A percentile compares a stretch with the other conserved stretches of the same genome.
Conservation (phyloP, 2,113 vertebrate species). For the Pseudolaguvia tuberculata region DNA sequence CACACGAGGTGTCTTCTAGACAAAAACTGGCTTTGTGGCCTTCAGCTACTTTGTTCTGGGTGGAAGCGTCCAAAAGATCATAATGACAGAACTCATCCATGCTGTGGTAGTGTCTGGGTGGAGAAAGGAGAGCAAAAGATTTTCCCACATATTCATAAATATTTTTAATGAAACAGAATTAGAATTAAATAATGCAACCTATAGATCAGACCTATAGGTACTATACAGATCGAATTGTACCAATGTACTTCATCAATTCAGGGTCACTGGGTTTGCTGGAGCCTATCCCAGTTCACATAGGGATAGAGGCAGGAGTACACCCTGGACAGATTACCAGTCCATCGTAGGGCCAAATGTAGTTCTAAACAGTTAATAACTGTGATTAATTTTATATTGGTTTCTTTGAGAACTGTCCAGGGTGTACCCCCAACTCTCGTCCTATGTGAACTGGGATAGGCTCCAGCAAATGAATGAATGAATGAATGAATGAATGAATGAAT, state of each 20-base stretch:
- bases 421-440: too few relatives aligned
- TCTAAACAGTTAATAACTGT: neutral
- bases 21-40: conserved; percentile 98
- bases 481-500: too few relatives aligned
- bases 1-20: conserved; percentile 93
- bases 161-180: neutral
- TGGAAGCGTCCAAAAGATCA: conserved; percentile 79
- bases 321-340: too few relatives aligned
- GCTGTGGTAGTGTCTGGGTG: conserved; percentile 89
- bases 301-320: too few relatives aligned
- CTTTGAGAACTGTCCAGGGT: too few relatives aligned
- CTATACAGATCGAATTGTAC: neutral
- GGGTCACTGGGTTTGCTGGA: too few relatives aligned
- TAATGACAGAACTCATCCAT: conserved; percentile 98
- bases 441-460: too few relatives aligned
- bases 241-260: too few relatives aligned
- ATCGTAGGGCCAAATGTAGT: too few relatives aligned
- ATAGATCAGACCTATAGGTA: neutral
- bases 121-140: conserved; percentile 16
- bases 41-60: conserved; percentile 83
- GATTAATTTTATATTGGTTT: neutral
- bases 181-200: neutral
- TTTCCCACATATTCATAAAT: neutral
- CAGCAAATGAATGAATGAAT: too few relatives aligned
- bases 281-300: too few relatives aligned